phyloP scores from a whole-genome alignment of 2,113 vertebrate species.

The Macquaria australasica region DNA sequence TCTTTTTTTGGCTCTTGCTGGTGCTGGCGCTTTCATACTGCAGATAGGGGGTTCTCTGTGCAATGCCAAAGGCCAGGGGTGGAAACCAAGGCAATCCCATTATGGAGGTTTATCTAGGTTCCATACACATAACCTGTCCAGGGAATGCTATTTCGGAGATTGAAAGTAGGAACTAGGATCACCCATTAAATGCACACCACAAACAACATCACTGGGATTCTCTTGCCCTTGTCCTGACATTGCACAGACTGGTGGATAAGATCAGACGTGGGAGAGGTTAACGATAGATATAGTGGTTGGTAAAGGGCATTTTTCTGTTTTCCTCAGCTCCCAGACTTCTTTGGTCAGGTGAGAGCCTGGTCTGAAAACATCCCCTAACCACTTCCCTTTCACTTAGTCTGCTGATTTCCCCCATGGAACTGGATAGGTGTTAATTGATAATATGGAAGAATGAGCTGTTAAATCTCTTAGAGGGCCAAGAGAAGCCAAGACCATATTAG shows the following conservation, averaged over 20 bases:
- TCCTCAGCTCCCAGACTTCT: conserved; percentile 80
- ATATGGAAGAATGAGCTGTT: conserved; percentile 29
- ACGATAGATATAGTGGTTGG: conserved; percentile 64
- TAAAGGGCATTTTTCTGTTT: conserved; percentile 81
- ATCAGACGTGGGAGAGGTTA: conserved; percentile 52
- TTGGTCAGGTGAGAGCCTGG: conserved; percentile 80
- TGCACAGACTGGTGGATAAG: conserved; percentile 70
- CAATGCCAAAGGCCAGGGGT: conserved; percentile 65
- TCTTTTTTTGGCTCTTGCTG: conserved; percentile 51
- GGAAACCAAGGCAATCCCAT: conserved; percentile 9
- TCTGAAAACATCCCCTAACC: conserved; percentile 75
- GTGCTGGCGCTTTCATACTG: conserved; percentile 70
- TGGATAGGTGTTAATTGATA: conserved; percentile 29
- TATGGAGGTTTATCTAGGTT: neutral
- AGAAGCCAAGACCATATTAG: conserved; percentile 29
- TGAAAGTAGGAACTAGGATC: conserved; percentile 10
- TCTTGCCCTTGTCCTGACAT: conserved; percentile 69
- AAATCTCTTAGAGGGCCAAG: neutral
- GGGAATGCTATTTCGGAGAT: conserved; percentile 19
- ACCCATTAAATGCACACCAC: neutral
- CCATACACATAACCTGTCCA: conserved; percentile 4
- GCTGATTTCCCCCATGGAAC: neutral
- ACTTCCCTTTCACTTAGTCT: conserved; percentile 14
- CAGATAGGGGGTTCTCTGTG: conserved; percentile 69
- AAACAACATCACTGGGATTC: conserved; percentile 16